A percentile compares a stretch with the other conserved stretches of the same genome.
phyloP scores from a whole-genome alignment of 2,113 vertebrate species.

The Heptranchias perlo region DNA sequence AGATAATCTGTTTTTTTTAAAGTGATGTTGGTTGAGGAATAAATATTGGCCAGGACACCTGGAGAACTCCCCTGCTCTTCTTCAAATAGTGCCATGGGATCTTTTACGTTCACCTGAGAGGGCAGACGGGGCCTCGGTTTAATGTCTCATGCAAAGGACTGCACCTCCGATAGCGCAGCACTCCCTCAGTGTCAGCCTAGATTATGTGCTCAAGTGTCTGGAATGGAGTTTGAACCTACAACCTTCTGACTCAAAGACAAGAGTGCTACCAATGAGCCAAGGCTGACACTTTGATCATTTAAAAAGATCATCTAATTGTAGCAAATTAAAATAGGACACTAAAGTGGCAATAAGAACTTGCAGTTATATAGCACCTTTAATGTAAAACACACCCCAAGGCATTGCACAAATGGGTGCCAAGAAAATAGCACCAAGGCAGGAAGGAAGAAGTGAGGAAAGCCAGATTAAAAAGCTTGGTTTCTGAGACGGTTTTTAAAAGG shows the following conservation, averaged over 20 bases:
- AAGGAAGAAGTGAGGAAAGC: neutral
- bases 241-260: neutral
- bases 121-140: neutral
- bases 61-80: neutral
- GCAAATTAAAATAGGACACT: neutral
- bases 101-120: neutral
- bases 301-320: neutral
- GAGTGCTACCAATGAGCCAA: neutral
- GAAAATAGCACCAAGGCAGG: neutral
- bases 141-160: neutral
- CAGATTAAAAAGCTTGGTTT: neutral
- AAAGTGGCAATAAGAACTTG: no score
- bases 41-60: neutral
- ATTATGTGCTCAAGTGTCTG: no score
- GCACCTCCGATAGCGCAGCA: neutral
- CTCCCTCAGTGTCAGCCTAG: neutral
- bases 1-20: no score
- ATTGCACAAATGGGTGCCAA: neutral
- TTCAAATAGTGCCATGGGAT: neutral
- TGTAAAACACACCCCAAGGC: no score
- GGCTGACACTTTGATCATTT: no score
- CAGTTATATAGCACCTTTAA: no score
- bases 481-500: neutral
- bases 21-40: neutral
- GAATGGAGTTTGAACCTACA: no score